A percentile compares a stretch with the other conserved stretches of the same genome.
These are phyloP conservation scores for Chamaetylas fuelleborni DNA, from an alignment of 2,113 vertebrate species.

Conservation along the genomic window DNA sequence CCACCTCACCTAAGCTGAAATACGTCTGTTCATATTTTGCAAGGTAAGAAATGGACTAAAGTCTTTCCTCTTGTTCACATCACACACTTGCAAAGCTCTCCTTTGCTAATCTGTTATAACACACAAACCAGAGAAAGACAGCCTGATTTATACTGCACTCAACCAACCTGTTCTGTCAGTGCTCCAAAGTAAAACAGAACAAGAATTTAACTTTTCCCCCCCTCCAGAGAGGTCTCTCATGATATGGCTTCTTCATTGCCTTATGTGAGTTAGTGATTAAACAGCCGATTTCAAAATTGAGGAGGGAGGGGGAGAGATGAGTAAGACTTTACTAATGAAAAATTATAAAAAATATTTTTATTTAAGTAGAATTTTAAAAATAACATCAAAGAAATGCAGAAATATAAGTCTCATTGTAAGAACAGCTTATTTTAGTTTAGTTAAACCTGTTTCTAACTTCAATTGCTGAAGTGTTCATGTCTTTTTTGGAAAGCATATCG, in stretches of 20 bases:
- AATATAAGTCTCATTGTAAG: background rate
- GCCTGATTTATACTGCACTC: background rate
- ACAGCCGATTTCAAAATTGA: background rate
- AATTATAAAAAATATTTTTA: background rate
- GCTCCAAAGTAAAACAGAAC: background rate
- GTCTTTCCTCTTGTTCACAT: background rate
- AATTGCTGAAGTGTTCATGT: background rate
- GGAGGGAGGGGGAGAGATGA: background rate
- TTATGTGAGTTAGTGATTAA: background rate
- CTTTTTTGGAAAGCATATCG: background rate
- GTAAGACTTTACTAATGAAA: background rate
- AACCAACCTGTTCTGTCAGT: background rate
- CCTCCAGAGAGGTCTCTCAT: background rate
- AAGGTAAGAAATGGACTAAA: background rate
- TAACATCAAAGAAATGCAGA: background rate
- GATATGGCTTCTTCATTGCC: background rate
- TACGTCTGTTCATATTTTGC: background rate
- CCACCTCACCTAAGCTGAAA: background rate
- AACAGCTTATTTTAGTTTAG: background rate
- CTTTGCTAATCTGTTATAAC: background rate
- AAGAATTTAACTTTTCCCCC: background rate
- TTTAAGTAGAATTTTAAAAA: background rate
- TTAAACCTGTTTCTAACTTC: background rate
- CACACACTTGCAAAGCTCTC: background rate
- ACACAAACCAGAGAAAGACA: background rate